Evolutionary conservation across 2,113 vertebrate species (phyloP).

Genomic region (Passer domesticus): DNA sequence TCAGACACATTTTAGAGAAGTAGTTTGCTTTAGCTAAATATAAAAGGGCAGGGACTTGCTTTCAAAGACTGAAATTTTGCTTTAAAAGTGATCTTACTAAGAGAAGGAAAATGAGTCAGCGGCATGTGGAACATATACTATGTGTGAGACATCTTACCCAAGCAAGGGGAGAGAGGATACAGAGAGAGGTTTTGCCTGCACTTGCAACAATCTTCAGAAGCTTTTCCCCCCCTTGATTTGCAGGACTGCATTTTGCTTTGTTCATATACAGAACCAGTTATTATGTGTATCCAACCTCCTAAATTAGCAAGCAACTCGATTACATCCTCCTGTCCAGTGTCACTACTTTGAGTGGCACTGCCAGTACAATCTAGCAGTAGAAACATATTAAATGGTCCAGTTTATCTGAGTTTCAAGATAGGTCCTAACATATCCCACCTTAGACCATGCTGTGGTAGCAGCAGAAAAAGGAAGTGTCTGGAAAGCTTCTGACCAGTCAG

Average conservation of each 20-base stretch:
- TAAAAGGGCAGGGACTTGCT: neutral
- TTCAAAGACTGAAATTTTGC: slow-evolving; percentile 20
- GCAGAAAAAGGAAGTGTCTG: slow-evolving; percentile 1
- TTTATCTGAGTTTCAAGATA: neutral
- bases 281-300: neutral
- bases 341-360: neutral
- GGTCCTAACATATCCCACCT: neutral
- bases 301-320: neutral
- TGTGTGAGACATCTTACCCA: neutral
- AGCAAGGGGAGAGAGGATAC: neutral
- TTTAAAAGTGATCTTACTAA: slow-evolving; percentile 32
- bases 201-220: neutral
- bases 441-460: neutral
- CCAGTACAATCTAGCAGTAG: neutral
- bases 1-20: slow-evolving; percentile 52
- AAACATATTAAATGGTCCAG: neutral
- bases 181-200: neutral
- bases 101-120: slow-evolving; percentile 54
- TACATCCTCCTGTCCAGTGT: neutral
- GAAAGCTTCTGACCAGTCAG: neutral
- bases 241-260: neutral
- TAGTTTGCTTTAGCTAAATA: neutral
- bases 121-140: neutral
- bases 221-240: neutral
- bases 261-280: neutral